These are phyloP conservation scores for Athene cunicularia DNA, from an alignment of 2,113 vertebrate genomes.

Conservation along the genomic window DNA sequence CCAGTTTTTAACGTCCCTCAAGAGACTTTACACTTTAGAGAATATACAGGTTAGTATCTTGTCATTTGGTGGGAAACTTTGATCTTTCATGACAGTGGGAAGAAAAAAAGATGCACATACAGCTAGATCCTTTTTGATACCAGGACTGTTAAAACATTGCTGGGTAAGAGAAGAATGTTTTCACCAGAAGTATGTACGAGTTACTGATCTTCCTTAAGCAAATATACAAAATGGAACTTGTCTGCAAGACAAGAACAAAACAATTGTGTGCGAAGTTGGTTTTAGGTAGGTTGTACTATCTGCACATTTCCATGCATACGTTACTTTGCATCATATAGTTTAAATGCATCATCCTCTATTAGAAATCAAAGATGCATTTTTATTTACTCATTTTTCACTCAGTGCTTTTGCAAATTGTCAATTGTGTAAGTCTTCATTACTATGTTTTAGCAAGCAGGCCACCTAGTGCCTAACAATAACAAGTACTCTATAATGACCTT, in stretches of 20 bases:
- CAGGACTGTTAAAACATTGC: neutral
- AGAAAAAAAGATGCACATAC: neutral
- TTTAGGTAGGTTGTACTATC: neutral
- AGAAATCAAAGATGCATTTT: neutral
- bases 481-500: constrained; percentile 16
- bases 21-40: neutral
- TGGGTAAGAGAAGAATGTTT: neutral
- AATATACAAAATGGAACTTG: neutral
- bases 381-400: neutral
- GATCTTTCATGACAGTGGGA: neutral
- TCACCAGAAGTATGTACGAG: neutral
- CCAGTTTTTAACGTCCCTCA: neutral
- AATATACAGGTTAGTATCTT: neutral
- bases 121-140: neutral
- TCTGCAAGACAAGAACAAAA: neutral
- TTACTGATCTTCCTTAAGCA: neutral
- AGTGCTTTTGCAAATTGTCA: neutral
- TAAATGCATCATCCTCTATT: neutral
- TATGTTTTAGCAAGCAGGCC: constrained; percentile 66
- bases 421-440: neutral
- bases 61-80: neutral
- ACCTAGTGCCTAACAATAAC: constrained; percentile 59
- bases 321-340: neutral
- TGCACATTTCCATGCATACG: neutral
- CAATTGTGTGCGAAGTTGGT: neutral